phyloP scores from a whole-genome alignment of 1,140 invertebrate species.

The Oryzaephilus surinamensis region DNA sequence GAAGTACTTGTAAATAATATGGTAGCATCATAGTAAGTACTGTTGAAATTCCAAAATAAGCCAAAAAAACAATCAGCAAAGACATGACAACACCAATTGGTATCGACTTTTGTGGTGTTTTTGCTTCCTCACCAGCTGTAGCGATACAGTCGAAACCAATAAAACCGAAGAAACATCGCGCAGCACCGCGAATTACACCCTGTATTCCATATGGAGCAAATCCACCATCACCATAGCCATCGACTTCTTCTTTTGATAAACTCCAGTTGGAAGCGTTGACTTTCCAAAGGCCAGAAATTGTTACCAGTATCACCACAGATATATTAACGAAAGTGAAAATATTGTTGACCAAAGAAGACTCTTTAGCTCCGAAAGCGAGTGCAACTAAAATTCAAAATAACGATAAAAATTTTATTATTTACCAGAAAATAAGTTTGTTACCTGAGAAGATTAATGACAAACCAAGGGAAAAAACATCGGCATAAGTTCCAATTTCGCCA shows the following conservation, averaged over 20 bases:
- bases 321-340: slow-evolving; percentile 65
- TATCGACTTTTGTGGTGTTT: slow-evolving; percentile 78
- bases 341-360: slow-evolving; percentile 64
- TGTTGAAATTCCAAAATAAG: slow-evolving; percentile 78
- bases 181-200: slow-evolving; percentile 72
- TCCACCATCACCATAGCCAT: slow-evolving; percentile 55
- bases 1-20: slow-evolving; percentile 70
- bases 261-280: slow-evolving; percentile 57
- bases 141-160: slow-evolving; percentile 87
- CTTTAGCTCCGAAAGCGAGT: slow-evolving; percentile 59
- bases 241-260: slow-evolving; percentile 44
- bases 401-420: background rate
- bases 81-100: slow-evolving; percentile 81
- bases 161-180: slow-evolving; percentile 85
- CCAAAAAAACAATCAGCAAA: slow-evolving; percentile 68
- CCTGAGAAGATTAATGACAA: slow-evolving; percentile 47
- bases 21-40: slow-evolving; percentile 83
- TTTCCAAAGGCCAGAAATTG: slow-evolving; percentile 59
- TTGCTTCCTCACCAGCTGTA: slow-evolving; percentile 73
- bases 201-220: slow-evolving; percentile 73
- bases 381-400: slow-evolving; percentile 31
- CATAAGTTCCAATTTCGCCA: slow-evolving; percentile 49
- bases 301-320: slow-evolving; percentile 56
- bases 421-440: too few species aligned
- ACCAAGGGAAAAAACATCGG: slow-evolving; percentile 54